Base-by-base conservation (phyloP, 2,113 vertebrate species). In the Romanogobio albipinnatus region DNA sequence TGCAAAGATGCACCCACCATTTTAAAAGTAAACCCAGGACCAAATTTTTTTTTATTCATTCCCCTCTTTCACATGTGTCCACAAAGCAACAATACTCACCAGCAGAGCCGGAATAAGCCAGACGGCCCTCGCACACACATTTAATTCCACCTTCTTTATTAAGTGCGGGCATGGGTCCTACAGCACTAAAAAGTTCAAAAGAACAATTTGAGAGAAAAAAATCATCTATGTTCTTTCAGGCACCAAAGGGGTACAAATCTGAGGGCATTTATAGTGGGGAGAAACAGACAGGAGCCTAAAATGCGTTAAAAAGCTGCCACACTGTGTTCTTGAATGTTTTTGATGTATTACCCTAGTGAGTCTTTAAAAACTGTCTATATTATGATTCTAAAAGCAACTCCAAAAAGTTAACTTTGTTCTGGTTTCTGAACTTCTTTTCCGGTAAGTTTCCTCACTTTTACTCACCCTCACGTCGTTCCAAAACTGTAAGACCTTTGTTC, bases 11-110 rank as follows among this genome's bases (percentile, higher is more conserved):
- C 36, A 29, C 15, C 8, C 24, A 11, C 62, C 51, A 22, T 11
- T 15, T 45, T 58, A 75, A 84, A 59, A 75, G n/a, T 45, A 79
- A 62, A 75, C 22, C 73, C 53, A 26, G 5, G 19, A 36, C 53
- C 70, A n/a, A n/a, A n/a, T n/a, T n/a, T n/a, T n/a, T n/a, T n/a
- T n/a, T n/a, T n/a, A n/a, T 79, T 29, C 10, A 56, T 36, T 29
- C 22, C 33, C 10, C 51, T 22, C 7, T 19, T 56, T 26, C 62
- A 17, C 17, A 36, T 10, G 47, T 45, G 33, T 24, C 36, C 9
- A 53, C 33, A 22, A 19, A 62, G 19, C 22, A n/a, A 56, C 47
- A 76, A 64, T n/a, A n/a, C 59, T 36, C 71, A 29, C 39, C 9
- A 66, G n/a, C 43, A 66, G 33, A 61, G 36, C 39, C 0, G 22